Evolutionary conservation across 2,797 vertebrate species (phyloP).

Genomic region (Diplodus puntazzo): DNA sequence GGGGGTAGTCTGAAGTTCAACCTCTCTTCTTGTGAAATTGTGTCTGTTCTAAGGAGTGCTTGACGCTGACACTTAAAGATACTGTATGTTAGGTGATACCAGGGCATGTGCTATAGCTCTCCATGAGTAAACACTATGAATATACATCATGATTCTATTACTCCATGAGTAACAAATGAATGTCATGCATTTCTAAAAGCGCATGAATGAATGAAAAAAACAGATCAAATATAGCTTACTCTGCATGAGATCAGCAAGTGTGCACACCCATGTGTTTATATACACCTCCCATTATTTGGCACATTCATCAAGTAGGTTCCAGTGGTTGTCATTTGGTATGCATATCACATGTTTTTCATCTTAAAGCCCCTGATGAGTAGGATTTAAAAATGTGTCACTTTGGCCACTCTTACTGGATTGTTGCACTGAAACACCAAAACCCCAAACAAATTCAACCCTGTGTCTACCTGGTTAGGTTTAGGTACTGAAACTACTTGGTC

Average conservation of each 20-base stretch:
- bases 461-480: no score
- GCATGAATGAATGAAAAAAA: no score
- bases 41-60: conserved; percentile 4
- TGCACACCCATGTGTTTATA: not conserved
- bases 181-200: not conserved
- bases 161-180: not conserved
- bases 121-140: no score
- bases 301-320: not conserved
- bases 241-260: not conserved
- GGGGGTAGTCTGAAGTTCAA: not conserved
- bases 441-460: no score
- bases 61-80: conserved; percentile 4
- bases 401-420: not conserved
- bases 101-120: not conserved
- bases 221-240: not conserved
- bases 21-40: conserved; percentile 29
- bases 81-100: not conserved
- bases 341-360: not conserved
- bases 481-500: no score
- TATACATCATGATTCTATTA: no score
- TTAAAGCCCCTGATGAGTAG: not conserved
- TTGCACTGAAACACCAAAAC: not conserved
- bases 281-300: not conserved
- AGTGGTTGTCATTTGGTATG: not conserved
- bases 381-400: not conserved